These are phyloP conservation scores for Thera obeliscata DNA, from an alignment of 2,888 invertebrate genomes.

Conservation along the genomic window DNA sequence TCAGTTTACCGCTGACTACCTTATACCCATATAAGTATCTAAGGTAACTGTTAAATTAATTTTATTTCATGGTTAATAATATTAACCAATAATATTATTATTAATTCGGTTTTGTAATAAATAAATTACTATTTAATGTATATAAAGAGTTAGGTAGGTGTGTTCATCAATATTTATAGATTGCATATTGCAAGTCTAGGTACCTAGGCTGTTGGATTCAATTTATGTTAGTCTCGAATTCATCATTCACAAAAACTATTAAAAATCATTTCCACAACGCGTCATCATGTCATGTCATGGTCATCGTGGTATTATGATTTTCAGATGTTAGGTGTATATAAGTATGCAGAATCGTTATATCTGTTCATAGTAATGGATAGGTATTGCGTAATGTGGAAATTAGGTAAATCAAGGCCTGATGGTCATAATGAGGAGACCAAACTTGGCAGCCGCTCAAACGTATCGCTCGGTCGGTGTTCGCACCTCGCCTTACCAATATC, in stretches of 20 bases:
- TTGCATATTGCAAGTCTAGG: no score
- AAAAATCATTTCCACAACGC: background rate
- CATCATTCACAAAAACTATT: background rate
- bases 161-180: no score
- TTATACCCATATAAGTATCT: no score
- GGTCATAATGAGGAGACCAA: slow-evolving; percentile 24
- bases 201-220: background rate
- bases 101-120: background rate
- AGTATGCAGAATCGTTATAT: background rate
- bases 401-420: slow-evolving; percentile 28
- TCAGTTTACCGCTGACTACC: no score
- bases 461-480: slow-evolving; percentile 33
- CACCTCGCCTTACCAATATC: slow-evolving; percentile 24
- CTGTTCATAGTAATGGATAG: background rate
- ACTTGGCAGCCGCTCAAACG: slow-evolving; percentile 49
- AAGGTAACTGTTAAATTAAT: no score
- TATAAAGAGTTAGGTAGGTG: no score
- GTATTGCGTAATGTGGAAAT: slow-evolving; percentile 10
- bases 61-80: no score
- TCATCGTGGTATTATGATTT: no score
- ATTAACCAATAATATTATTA: background rate
- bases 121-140: background rate
- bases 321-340: background rate
- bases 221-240: slow-evolving; percentile 1
- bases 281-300: background rate